Base-by-base conservation (phyloP, 2,797 vertebrate species). In the Natrix natrix region DNA sequence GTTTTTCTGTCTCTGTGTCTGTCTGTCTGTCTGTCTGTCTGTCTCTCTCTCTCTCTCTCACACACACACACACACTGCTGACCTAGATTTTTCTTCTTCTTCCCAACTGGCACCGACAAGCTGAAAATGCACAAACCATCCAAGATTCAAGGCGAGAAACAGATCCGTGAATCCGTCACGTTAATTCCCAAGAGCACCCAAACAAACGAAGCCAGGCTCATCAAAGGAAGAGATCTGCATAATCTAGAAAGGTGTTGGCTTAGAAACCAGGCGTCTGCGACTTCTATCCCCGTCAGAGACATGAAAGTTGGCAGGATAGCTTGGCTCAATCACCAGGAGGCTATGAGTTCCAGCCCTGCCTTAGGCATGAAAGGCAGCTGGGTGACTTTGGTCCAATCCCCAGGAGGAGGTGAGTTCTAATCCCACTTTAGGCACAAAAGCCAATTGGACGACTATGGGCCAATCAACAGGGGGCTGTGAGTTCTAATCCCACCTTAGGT, bases 31-130 rank as follows among this genome's bases (percentile, higher is more conserved):
- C 57, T 22, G 8, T 60, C 59, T 2, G 8, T 7, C 20, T 59
- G 0, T 57, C 4, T 57, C 1, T 57, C 57, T 57, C 16, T 57
- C 57, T 57, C 4, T 57, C 56, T 57, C 14, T 55, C 86, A 32
- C 88, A 91, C 61, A 32, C 16, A 43, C 61, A 74, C 43, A 74
- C 28, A 69, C 0, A 8, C 63, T 0, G 13, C 90, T 96, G 96
- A 97, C 97, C 98, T 97, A 97, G 92, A 61, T 66, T 66, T 66
- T 66, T 66, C 97, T 97, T 97, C 94, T 43, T 0, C 93, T 93
- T 24, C 24, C 43, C 91, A 92, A 96, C 92, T 91, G 92, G 93
- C 83, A 89, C 0, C 8, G 90, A 26, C 95, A 61, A 88, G 92
- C 74, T 17, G 92, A 8, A 78, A 94, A 95, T 94, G 95, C 92